phyloP scores from a whole-genome alignment of 2,888 invertebrate species.

The Lepidocyrtinus sp. region DNA sequence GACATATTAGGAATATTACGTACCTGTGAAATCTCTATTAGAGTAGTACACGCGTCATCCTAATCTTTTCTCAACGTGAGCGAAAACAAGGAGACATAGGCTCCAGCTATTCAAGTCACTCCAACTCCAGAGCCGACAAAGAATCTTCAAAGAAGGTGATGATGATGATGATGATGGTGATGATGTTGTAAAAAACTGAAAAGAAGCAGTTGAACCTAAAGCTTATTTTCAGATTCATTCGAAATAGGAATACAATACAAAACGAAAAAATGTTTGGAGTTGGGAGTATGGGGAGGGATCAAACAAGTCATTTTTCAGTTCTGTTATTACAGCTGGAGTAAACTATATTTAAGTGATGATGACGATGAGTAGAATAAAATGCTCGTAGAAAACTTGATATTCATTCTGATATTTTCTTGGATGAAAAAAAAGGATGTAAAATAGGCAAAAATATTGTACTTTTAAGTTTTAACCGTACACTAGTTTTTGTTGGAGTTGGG shows the following conservation, averaged over 20 bases:
- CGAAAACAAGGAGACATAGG: no score
- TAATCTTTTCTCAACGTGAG: neutral
- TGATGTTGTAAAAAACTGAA: neutral
- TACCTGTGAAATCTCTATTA: slow-evolving; percentile 38
- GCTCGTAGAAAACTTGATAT: no score
- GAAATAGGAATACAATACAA: neutral
- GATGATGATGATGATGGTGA: no score
- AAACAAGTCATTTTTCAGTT: neutral
- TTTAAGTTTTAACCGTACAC: no score
- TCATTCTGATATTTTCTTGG: no score
- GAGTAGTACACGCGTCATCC: neutral
- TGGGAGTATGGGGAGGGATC: neutral
- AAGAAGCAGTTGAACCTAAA: neutral
- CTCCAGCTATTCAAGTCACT: no score
- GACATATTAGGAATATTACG: neutral
- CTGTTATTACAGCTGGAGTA: slow-evolving; percentile 5
- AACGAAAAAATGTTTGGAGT: no score
- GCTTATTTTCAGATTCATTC: neutral
- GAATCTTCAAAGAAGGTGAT: slow-evolving; percentile 29
- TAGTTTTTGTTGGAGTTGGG: no score
- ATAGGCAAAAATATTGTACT: no score
- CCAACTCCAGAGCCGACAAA: slow-evolving; percentile 23
- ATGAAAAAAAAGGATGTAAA: no score
- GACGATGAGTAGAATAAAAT: no score
- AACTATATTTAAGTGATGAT: no score